Evolutionary conservation across 2,797 vertebrate species (phyloP).

Genomic region (Simalia tracyae): DNA sequence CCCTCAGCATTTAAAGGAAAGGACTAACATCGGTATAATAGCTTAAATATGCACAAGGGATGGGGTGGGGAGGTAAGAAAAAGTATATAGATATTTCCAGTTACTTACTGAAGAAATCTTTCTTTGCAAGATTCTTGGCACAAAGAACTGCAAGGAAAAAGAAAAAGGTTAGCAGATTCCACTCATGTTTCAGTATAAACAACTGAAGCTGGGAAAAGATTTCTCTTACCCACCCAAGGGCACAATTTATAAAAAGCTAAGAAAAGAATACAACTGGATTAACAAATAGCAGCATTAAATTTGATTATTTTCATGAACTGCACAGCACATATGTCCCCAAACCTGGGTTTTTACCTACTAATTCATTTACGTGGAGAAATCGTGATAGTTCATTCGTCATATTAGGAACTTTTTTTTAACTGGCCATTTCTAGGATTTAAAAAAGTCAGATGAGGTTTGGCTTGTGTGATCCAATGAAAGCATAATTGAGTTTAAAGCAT

Average conservation of each 20-base stretch:
- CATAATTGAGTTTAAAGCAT: too few species aligned
- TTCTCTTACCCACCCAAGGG: neutral
- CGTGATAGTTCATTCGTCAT: neutral
- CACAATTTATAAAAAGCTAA: neutral
- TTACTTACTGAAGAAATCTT: constrained; percentile 99
- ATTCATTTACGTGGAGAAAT: neutral
- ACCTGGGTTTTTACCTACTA: neutral
- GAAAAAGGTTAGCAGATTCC: constrained; percentile 23
- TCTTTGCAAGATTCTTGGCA: constrained; percentile 99
- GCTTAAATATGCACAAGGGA: constrained; percentile 31
- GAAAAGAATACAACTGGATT: neutral
- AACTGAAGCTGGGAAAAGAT: neutral
- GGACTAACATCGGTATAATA: neutral
- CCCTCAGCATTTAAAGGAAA: neutral
- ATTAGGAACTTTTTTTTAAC: neutral
- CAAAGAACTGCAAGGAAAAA: constrained; percentile 89
- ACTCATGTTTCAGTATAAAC: constrained; percentile 18
- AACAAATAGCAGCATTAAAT: neutral
- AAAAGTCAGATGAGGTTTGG: neutral
- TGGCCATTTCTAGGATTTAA: neutral
- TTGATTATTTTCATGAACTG: neutral
- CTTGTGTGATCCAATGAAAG: neutral
- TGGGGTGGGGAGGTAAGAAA: constrained; percentile 33
- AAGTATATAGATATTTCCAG: constrained; percentile 10
- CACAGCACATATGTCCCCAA: neutral